Base-by-base conservation (phyloP, 2,797 vertebrate species). In the Clarias laeviceps region DNA sequence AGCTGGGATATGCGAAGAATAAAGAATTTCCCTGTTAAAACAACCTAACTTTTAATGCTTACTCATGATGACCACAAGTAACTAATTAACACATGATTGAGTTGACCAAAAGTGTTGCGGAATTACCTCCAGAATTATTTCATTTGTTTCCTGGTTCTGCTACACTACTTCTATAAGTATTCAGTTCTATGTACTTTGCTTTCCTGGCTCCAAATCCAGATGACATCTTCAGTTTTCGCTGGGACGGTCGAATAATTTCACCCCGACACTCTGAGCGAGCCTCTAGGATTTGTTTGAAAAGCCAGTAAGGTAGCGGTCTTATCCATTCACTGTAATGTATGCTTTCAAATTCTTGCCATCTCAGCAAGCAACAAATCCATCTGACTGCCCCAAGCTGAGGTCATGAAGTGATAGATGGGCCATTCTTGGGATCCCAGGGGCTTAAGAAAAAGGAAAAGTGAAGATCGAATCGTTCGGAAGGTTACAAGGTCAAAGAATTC, bases 291-390 rank as follows among this genome's bases (percentile, higher is more conserved):
- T 84, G 80, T 86, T 80, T 80, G n/a, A 59, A 85, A 83, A 85
- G 77, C 54, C 5, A n/a, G n/a, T 69, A 64, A 32, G 29, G 72
- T 85, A 83, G 84, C 82, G 76, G 83, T 80, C 82, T 70, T 64
- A 24, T 72, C 74, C 56, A 78, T 89, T 89, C 85, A 84, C 87
- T 57, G 85, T 45, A n/a, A 29, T 20, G 40, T 50, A 4, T 27
- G 50, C 37, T 78, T 69, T 86, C 81, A 8, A 24, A 88, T 82
- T 82, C 90, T 85, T 87, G 90, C 90, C 80, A 50, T 91, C 80
- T 88, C 87, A 57, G 86, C 87, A 80, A 88, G 88, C 80, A 82
- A 88, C 70, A 88, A 85, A 93, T 91, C 78, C 86, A 93, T 84
- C 40, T 2, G 61, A 18, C 70, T 76, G 27, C 84, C 57, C 89